Percentiles rank a stretch among this genome's conserved stretches.
These are phyloP conservation scores for Noctua janthina DNA, from an alignment of 2,888 invertebrate genomes.

Conservation along the genomic window DNA sequence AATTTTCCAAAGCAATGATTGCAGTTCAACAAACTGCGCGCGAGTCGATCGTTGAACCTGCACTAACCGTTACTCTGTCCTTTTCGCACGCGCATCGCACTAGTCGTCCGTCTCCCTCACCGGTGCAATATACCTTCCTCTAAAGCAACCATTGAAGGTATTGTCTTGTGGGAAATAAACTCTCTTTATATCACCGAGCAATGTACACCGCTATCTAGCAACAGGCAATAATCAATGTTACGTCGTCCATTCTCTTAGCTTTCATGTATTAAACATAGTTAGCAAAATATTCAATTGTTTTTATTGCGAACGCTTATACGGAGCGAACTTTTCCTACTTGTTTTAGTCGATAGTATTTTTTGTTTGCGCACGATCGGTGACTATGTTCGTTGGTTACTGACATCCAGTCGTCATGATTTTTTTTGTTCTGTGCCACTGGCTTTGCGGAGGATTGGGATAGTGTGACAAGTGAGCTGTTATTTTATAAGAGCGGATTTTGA, in stretches of 20 bases:
- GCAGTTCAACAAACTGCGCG: constrained; percentile 90
- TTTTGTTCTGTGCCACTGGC: not conserved
- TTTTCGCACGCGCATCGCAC: constrained; percentile 72
- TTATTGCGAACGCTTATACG: constrained; percentile 64
- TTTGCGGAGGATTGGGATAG: constrained; percentile 14
- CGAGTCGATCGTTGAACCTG: constrained; percentile 89
- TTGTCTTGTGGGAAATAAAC: constrained; percentile 75
- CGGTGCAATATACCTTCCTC: constrained; percentile 78
- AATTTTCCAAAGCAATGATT: constrained; percentile 88
- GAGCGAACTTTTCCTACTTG: constrained; percentile 59
- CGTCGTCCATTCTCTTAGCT: constrained; percentile 72
- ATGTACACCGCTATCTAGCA: constrained; percentile 69
- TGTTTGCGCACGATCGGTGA: constrained; percentile 42
- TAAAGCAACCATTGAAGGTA: constrained; percentile 79
- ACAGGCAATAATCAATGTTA: constrained; percentile 67
- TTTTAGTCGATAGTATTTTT: constrained; percentile 57
- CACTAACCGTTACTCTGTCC: constrained; percentile 82
- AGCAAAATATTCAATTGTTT: constrained; percentile 69
- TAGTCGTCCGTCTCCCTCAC: constrained; percentile 74
- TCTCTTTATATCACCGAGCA: constrained; percentile 64
- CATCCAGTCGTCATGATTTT: constrained; percentile 24
- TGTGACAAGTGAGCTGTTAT: not conserved
- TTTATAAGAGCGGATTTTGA: not conserved
- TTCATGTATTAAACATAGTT: constrained; percentile 75
- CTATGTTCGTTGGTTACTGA: constrained; percentile 35